Evolutionary conservation across 1,140 invertebrate genomes (phyloP), one percentile per base, ranked within the genome.

Genomic region (Formica selysi): DNA sequence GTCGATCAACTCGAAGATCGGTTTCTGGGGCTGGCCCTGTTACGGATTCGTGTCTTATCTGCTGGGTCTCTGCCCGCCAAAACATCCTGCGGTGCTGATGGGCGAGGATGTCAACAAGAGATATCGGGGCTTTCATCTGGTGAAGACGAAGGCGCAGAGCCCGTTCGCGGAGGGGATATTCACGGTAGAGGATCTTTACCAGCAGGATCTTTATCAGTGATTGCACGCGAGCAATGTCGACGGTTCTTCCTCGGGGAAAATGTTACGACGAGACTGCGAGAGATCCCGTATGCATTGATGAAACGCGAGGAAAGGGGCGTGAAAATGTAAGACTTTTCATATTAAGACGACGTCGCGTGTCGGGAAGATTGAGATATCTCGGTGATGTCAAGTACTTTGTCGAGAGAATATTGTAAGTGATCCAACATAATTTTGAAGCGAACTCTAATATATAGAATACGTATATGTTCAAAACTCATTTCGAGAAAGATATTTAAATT

Each of bases 21-120:
- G 98, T 0, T 98, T 98, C 91, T 97, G 96, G 94, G 97, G 96
- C 0, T 97, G 96, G 91, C 96, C 96, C 0, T 98, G 97, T 91
- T 90, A 94, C 32, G 96, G 96, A 11, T 97, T 96, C 94, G 91
- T 97, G 1, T 87, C 95, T 0, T 97, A 97, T 87, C 92, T 97
- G 3, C 83, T 97, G 2, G 96, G 96, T 0, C 93, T 96, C 3
- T 98, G 95, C 80, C 94, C 93, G 48, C 95, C 91, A 4, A 94
- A 92, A 32, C 92, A 89, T 10, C 94, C 94, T 0, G 93, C 94
- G 0, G 91, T 94, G 1, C 51, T 93, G 8, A 94, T 94, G 13
- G 95, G 95, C 0, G 94, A 95, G 29, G 84, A 83, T 0, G 93
- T 95, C 13, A 61, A 95, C 57, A 62, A 29, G 10, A 87, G 11